Evolutionary conservation across 1,140 invertebrate species (phyloP), one percentile per base, ranked within the genome.

Genomic region (Drosophila yakuba): DNA sequence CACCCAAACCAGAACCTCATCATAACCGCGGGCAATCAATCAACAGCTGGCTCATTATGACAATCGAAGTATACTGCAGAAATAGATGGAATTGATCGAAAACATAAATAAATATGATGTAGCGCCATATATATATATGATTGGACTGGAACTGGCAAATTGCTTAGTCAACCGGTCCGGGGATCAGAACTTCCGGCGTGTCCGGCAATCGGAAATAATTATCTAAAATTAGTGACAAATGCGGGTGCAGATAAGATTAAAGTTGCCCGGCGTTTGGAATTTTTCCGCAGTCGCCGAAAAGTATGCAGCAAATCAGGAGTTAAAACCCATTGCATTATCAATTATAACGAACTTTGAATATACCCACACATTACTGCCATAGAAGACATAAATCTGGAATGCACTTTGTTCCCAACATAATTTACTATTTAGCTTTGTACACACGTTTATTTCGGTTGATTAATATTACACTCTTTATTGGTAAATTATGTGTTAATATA

Each of bases 401-500:
- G 38, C 63, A 52, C 10, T 48, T 17, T 61, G 25, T 1, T 11
- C 25, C 47, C 2, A 15, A 32, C n/a, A 51, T 51, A 35, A 51
- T 12, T 51, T 28, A 50, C 25, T 74, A 45, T 47, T 44, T 76
- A 63, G 20, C 0, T 38, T 66, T 82, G 72, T 50, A 74, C 64
- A 77, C 47, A 50, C 50, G 55, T 61, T 77, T 73, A 35, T 67
- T 69, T 56, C 50, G 47, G 41, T 69, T 79, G 56, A 73, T 73
- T 73, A 73, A 58, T 71, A 60, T 76, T 85, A 80, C 72, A 76
- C 39, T 61, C 64, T 74, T 74, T 66, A 85, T 76, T 69, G 64
- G 48, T 83, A 80, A 85, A 80, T 80, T 84, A 80, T 68, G 73
- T 79, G 78, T 81, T 86, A 86, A 86, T 82, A 82, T 82, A 69